Evolutionary conservation across 2,888 invertebrate species (phyloP).

Genomic region (Drosophila multiciliata): DNA sequence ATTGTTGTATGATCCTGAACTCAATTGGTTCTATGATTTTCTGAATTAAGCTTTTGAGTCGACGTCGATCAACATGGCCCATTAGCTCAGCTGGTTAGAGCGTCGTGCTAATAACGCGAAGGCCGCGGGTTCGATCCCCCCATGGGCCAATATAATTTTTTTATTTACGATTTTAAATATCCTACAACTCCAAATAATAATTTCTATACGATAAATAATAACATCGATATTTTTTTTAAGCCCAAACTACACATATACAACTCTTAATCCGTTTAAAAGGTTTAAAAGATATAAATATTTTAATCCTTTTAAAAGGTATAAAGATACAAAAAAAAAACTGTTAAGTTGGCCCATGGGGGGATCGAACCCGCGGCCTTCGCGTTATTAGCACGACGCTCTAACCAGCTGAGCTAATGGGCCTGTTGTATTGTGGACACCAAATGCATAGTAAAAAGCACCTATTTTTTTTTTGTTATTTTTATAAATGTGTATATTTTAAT

Average conservation of each 20-base stretch:
- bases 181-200: too few relatives aligned
- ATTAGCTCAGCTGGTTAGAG: too few relatives aligned
- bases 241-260: too few relatives aligned
- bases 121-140: too few relatives aligned
- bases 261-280: background rate
- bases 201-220: too few relatives aligned
- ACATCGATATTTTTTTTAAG: too few relatives aligned
- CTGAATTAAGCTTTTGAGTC: background rate
- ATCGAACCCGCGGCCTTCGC: conserved; percentile 85
- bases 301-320: background rate
- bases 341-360: conserved; percentile 84
- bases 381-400: conserved; percentile 86
- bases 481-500: background rate
- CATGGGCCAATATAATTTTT: too few relatives aligned
- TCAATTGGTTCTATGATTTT: too few relatives aligned
- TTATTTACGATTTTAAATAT: too few relatives aligned
- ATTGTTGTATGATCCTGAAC: background rate
- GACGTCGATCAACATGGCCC: too few relatives aligned
- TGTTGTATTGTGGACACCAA: fast-evolving
- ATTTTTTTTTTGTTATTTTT: background rate
- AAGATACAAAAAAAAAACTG: background rate
- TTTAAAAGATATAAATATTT: background rate
- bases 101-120: too few relatives aligned
- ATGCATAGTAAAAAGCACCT: background rate
- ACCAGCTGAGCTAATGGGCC: conserved; percentile 86